A percentile compares a stretch with the other conserved stretches of the same genome.
These are phyloP conservation scores for Alectoris magna DNA, from an alignment of 2,797 vertebrate species.

Conservation along the genomic window DNA sequence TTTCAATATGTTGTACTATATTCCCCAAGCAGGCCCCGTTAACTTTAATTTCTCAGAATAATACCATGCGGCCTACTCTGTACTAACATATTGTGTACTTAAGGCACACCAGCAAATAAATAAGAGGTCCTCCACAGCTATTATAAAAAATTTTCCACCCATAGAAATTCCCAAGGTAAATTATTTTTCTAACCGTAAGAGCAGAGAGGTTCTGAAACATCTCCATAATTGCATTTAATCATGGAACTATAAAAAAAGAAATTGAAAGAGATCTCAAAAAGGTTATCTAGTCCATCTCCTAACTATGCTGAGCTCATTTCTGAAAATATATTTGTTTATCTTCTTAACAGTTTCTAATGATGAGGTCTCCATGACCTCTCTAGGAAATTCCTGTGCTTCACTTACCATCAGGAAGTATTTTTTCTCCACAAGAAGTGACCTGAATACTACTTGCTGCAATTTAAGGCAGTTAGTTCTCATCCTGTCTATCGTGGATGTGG, in stretches of 20 bases:
- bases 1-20: not conserved
- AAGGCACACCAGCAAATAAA: not conserved
- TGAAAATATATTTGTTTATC: constrained; percentile 41
- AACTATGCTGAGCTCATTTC: not conserved
- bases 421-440: constrained; percentile 54
- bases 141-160: not conserved
- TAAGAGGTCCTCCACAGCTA: not conserved
- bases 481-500: not conserved
- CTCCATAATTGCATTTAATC: not conserved
- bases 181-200: not conserved
- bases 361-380: constrained; percentile 53
- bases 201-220: not conserved
- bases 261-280: not conserved
- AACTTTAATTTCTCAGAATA: constrained; percentile 3
- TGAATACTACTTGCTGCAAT: not conserved
- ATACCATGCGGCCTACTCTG: not conserved
- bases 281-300: constrained; percentile 20
- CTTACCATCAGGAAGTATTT: constrained; percentile 36
- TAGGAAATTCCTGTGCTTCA: constrained; percentile 61
- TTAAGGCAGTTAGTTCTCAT: not conserved
- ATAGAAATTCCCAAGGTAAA: constrained; percentile 7
- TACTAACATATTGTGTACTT: not conserved
- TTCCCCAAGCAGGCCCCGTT: not conserved
- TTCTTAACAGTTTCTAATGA: constrained; percentile 8
- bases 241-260: not conserved